Base-by-base conservation (phyloP, 2,797 vertebrate genomes). In the Eulemur coronatus region DNA sequence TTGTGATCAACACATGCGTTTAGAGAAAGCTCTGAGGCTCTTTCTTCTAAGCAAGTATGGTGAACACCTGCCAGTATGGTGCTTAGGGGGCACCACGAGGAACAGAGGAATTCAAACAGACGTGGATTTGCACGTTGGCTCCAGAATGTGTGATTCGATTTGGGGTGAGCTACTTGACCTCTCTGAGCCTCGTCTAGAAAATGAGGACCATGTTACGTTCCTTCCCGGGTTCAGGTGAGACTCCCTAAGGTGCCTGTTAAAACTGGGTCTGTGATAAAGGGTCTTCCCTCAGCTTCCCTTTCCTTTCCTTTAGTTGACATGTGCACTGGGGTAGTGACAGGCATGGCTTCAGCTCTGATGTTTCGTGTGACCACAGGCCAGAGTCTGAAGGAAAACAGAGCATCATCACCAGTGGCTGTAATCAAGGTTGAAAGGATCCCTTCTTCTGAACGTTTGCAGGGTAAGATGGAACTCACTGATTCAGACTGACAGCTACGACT, bases 391-490 rank as follows among this genome's bases (percentile, higher is more conserved):
- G 17, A 82, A 78, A 70, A 24, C 63, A 92, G 90, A 85, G 48
- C 18, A 61, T 30, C 26, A 28, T 80, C 55, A 70, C 55, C 63
- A 17, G 35, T 48, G 52, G 12, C 13, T 72, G 13, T 26, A 52
- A 96, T 35, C 41, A 91, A 86, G 28, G 26, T 63, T 89, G 35
- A 63, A 87, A 90, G 50, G 24, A 48, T 72, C 13, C 22, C 20
- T 67, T 59, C 59, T 90, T 94, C 87, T 91, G 75, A 28, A 86
- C 59, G 52, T 79, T 75, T 75, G 14, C 80, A 55, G 38, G 5
- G 7, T 65, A n/a, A 91, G 67, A 79, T 33, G 84, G 52, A 89
- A 80, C 63, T 94, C 73, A 89, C 33, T 59, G 73, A 94, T 93
- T 92, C 78, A 70, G 69, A 81, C 38, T 43, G 35, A 76, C 87